Evolutionary conservation across 1,140 invertebrate genomes (phyloP), one percentile per base, ranked within the genome.

Genomic region (Nasonia longicornis): DNA sequence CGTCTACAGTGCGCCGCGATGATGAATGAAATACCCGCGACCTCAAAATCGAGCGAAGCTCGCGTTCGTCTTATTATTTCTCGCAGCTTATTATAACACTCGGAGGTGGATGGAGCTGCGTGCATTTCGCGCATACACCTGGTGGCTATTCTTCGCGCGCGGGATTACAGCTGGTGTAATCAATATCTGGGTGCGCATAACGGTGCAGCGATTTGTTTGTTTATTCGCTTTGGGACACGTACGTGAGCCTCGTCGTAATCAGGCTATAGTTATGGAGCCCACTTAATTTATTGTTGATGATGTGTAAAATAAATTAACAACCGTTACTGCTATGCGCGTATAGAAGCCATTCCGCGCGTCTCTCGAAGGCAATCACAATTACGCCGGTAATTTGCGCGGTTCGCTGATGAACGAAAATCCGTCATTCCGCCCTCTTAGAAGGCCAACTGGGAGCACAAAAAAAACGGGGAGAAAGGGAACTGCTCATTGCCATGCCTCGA

Each of bases 401-500:
- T n/a, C 52, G 52, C 16, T n/a, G 16, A 58, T 58, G 52, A 58
- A 7, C 52, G 52, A 58, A 58, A 58, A n/a, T 58, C 6, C 20
- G 52, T 58, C 52, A 42, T 42, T 42, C 10, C 38, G 38, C 38
- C 38, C 38, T 42, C 38, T 42, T 42, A 42, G 8, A 42, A 42
- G 38, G 38, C 38, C 38, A 42, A 42, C 38, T 42, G 7, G 8
- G 7, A 1, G 8, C 0, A 38, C 35, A 48, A 48, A 48, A 16
- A 16, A 52, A 52, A 52, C 1, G 64, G 0, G 22, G 83, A 84
- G 81, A 83, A 52, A 67, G 85, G 79, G 84, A 72, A 10, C 10
- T 31, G 83, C 80, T 82, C 83, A 85, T 86, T 87, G 84, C 70
- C 84, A 86, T 87, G 75, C 84, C 81, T 83, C 75, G 66, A 67